These are phyloP conservation scores for Microcebus lehilahytsara DNA, from an alignment of 2,113 vertebrate species.

Conservation along the genomic window DNA sequence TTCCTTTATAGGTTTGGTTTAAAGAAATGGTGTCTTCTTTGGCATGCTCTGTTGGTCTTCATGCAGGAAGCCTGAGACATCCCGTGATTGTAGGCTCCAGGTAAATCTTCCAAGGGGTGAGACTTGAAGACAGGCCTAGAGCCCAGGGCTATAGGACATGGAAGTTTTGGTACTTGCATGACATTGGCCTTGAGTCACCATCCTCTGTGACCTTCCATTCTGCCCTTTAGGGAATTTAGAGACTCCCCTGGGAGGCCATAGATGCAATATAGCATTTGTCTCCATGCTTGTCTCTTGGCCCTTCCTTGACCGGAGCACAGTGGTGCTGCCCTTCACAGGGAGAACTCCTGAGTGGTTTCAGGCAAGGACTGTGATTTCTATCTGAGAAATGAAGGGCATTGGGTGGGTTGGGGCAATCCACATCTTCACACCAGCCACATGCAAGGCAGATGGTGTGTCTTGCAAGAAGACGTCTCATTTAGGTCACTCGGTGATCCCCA, in stretches of 20 bases:
- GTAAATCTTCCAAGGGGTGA: not conserved
- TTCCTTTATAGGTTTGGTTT: not conserved
- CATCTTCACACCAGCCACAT: fast-evolving
- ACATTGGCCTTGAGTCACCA: not conserved
- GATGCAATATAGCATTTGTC: not conserved
- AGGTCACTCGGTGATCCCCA: not conserved
- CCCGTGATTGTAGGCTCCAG: not conserved
- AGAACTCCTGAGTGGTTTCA: not conserved
- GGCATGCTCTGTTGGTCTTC: not conserved
- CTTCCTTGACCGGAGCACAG: not conserved
- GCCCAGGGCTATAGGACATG: not conserved
- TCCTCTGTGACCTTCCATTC: not conserved
- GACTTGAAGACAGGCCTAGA: not conserved
- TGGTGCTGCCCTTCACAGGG: not conserved
- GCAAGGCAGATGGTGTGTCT: not conserved
- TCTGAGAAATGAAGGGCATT: not conserved
- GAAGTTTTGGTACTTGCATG: not conserved
- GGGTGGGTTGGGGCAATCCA: not conserved
- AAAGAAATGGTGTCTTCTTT: not conserved
- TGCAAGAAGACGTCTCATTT: not conserved
- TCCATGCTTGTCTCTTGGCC: not conserved
- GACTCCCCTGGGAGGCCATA: not conserved
- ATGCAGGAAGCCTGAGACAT: not conserved
- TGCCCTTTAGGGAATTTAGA: not conserved
- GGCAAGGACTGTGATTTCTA: not conserved